Evolutionary conservation across 2,797 vertebrate genomes (phyloP).

Genomic region (Phataginus tetradactyla): DNA sequence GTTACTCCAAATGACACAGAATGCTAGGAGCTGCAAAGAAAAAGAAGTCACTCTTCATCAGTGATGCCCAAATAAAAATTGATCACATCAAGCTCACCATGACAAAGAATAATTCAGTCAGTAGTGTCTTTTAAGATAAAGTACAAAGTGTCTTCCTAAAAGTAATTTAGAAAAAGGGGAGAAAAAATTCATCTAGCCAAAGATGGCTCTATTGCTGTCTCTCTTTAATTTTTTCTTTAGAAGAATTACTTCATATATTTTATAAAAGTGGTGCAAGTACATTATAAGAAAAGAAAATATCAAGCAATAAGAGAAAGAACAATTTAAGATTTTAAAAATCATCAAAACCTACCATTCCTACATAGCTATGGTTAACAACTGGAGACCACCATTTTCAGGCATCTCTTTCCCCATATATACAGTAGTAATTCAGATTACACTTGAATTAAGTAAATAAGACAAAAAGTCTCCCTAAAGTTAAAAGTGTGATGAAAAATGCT

Average conservation of each 20-base stretch:
- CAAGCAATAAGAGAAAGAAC: not conserved
- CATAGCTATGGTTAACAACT: not conserved
- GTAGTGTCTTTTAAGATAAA: constrained; percentile 58
- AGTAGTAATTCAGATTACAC: not conserved
- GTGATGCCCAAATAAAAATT: constrained; percentile 63
- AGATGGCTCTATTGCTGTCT: not conserved
- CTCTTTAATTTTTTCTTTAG: not conserved
- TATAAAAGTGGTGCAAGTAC: not conserved
- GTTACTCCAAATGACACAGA: constrained; percentile 34
- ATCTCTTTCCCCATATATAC: not conserved
- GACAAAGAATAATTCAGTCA: constrained; percentile 73
- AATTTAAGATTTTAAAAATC: not conserved
- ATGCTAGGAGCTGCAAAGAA: not conserved
- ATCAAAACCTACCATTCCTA: not conserved
- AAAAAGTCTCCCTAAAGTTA: not conserved
- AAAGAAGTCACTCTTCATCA: constrained; percentile 69
- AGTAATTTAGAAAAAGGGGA: constrained; percentile 62
- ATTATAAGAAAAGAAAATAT: constrained; percentile 32
- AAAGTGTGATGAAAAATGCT: not conserved
- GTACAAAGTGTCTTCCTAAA: constrained; percentile 60
- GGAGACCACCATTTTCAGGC: not conserved
- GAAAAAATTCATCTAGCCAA: not conserved
- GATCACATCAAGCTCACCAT: constrained; percentile 61
- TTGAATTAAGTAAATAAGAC: not conserved
- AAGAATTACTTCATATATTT: constrained; percentile 37